Conservation (phyloP, 1,140 invertebrate species). For the Sminthurides bifidus region DNA sequence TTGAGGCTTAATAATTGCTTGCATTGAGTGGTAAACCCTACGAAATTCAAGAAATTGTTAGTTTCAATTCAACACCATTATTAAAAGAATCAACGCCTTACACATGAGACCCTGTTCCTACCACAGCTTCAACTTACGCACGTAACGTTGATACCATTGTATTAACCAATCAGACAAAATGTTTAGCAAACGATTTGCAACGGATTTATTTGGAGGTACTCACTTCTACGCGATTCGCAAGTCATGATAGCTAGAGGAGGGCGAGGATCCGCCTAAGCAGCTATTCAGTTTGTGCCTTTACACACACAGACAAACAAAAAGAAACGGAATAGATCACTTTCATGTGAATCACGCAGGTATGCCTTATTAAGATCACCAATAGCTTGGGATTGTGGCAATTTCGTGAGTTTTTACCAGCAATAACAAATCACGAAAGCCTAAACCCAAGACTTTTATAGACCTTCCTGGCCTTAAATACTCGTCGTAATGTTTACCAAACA, state of each 20-base stretch:
- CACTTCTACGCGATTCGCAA: conserved; percentile 31
- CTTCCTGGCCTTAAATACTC: conserved; percentile 5
- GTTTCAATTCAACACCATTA: too few relatives aligned
- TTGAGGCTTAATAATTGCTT: conserved; percentile 82
- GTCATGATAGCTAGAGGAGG: conserved; percentile 30
- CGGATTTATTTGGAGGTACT: conserved; percentile 28
- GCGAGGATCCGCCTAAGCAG: conserved; percentile 27
- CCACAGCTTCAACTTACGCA: conserved; percentile 3
- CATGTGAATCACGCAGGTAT: conserved; percentile 6
- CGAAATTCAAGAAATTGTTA: too few relatives aligned
- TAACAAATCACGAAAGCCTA: background rate
- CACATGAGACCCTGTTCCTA: conserved; percentile 5
- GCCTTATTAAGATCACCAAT: conserved; percentile 7
- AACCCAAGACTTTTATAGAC: background rate
- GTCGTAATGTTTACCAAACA: conserved; percentile 20
- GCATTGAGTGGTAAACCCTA: conserved; percentile 76
- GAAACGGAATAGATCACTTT: conserved; percentile 31
- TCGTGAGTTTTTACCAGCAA: background rate
- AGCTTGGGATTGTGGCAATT: background rate
- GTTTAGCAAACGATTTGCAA: conserved; percentile 11
- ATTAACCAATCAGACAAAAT: background rate
- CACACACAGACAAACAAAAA: conserved; percentile 33
- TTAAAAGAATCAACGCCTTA: too few relatives aligned
- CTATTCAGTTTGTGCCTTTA: conserved; percentile 32
- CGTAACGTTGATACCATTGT: background rate